phyloP scores from a whole-genome alignment of 92 coral and sea anemone genomes.

The Porites evermanni region DNA sequence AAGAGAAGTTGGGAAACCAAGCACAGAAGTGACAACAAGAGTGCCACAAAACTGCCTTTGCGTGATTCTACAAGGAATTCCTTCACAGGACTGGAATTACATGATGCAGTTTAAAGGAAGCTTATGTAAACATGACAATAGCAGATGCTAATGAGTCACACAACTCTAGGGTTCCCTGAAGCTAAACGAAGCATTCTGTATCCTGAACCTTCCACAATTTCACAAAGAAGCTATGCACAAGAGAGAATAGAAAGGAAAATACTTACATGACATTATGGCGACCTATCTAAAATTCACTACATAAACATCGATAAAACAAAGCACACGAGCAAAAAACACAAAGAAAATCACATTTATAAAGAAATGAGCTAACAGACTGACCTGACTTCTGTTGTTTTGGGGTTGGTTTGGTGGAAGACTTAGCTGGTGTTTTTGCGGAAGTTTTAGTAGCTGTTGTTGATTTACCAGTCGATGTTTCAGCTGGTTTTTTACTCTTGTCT shows the following conservation, averaged over 20 bases:
- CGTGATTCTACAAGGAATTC: not conserved
- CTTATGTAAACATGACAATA: not conserved
- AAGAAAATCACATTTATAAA: not conserved
- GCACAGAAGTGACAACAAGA: not conserved
- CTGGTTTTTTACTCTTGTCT: slow-evolving; percentile 77
- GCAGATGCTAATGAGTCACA: not conserved
- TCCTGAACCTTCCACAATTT: not conserved
- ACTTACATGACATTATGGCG: not conserved
- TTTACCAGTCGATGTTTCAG: slow-evolving; percentile 59
- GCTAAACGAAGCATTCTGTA: not conserved
- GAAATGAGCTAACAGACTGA: slow-evolving; percentile 9
- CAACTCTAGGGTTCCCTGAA: not conserved
- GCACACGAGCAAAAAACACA: not conserved
- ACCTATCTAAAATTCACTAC: too few relatives aligned
- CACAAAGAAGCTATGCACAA: not conserved
- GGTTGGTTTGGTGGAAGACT: slow-evolving; percentile 63
- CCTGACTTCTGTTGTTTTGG: slow-evolving; percentile 69
- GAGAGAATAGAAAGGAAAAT: not conserved
- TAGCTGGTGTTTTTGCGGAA: slow-evolving; percentile 54
- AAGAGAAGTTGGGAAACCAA: not conserved
- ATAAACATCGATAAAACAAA: not conserved
- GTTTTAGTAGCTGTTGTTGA: slow-evolving; percentile 50
- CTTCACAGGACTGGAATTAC: not conserved
- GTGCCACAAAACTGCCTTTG: not conserved
- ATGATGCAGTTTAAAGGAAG: not conserved